Evolutionary conservation across 2,797 vertebrate genomes (phyloP), one percentile per base, ranked within the genome.

Genomic region (Typhlichthys subterraneus): DNA sequence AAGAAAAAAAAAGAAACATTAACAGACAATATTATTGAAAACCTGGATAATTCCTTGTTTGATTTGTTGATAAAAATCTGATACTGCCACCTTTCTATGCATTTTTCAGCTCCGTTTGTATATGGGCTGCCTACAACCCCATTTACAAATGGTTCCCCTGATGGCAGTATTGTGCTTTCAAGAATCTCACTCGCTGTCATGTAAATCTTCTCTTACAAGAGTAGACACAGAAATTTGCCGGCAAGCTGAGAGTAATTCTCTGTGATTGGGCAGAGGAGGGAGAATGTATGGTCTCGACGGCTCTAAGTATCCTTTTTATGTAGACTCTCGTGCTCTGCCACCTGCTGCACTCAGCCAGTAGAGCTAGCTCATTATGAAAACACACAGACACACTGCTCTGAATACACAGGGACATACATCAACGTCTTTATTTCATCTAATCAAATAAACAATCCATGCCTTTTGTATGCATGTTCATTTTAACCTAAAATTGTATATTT

Each of bases 171-270:
- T 72, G 60, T 69, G 59, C 65, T 73, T 81, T 80, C 66, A 65
- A 42, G 9, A 81, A 83, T 79, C 70, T 69, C 61, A 74, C 69
- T 82, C 53, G 70, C 69, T 69, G 68, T 78, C 80, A 76, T 80
- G 75, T 77, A 81, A 83, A 88, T 80, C 76, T 72, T 8, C 12
- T 31, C 45, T 72, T 77, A 80, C 67, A 82, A 63, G 67, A 61
- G 59, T 29, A 60, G 67, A 63, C 49, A 55, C 23, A 58, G 17
- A 74, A 19, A 68, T 67, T 50, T 50, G 52, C 57, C 67, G 47
- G 55, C 1, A 15, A 60, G 60, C n/a, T 51, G 56, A 57, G 65
- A 70, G 70, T 63, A 80, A 75, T 75, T 81, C 59, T 79, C 47
- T 70, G 29, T 19, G 45, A 45, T 38, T 13, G 31, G 29, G 33